Conservation (phyloP, 2,797 vertebrate species). For the Acropternis orthonyx region DNA sequence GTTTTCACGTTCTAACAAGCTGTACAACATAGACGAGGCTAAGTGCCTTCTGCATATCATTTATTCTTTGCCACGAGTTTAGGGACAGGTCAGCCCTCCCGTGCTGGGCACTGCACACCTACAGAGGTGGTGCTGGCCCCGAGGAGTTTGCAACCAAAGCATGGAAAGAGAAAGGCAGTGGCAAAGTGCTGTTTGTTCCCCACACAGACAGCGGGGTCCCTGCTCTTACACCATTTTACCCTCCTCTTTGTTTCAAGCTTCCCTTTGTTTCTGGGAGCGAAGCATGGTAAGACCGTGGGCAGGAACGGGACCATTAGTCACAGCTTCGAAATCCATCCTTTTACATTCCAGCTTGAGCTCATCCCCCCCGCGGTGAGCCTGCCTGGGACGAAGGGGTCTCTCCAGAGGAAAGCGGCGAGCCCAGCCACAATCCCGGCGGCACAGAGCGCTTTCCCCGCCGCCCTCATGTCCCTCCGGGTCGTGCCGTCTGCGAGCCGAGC, state of each 20-base stretch:
- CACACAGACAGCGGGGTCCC: neutral
- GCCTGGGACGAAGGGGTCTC: conserved; percentile 73
- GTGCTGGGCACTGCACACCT: neutral
- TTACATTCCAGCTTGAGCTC: neutral
- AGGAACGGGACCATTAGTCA: neutral
- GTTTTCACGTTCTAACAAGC: neutral
- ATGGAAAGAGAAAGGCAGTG: neutral
- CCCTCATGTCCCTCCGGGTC: neutral
- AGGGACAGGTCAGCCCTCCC: neutral
- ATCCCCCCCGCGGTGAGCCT: neutral
- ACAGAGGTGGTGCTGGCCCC: neutral
- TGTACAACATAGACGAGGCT: neutral
- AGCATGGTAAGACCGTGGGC: neutral
- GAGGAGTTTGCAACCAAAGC: neutral
- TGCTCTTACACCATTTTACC: neutral
- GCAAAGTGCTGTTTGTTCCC: neutral
- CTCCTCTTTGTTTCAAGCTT: neutral
- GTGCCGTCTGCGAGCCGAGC: neutral
- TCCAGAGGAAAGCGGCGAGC: conserved; percentile 59
- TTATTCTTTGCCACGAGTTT: neutral
- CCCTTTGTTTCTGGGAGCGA: neutral
- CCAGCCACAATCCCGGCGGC: conserved; percentile 16
- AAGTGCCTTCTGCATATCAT: neutral
- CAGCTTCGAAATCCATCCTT: neutral
- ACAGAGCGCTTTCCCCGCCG: neutral